A percentile compares a stretch with the other conserved stretches of the same genome.
These are phyloP conservation scores for Protonibea diacanthus DNA, from an alignment of 2,797 vertebrate genomes.

Conservation along the genomic window DNA sequence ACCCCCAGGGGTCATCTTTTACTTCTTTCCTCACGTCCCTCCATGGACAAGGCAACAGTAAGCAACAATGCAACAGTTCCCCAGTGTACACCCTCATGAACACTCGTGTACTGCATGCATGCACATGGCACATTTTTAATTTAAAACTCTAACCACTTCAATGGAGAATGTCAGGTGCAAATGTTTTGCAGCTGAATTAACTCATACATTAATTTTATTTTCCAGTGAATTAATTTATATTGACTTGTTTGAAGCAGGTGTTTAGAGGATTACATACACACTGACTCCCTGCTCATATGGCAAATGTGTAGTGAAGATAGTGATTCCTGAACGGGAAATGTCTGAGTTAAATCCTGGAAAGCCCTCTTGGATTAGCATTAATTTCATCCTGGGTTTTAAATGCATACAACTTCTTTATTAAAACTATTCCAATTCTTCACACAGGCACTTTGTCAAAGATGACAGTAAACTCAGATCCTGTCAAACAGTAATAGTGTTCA, in stretches of 20 bases:
- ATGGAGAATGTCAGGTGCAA: conserved; percentile 25
- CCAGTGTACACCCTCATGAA: background rate
- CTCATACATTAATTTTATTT: conserved; percentile 34
- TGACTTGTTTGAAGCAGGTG: conserved; percentile 39
- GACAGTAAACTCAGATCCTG: conserved; percentile 4
- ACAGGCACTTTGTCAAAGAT: background rate
- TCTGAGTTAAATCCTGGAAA: conserved; percentile 1
- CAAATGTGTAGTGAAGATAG: conserved; percentile 1
- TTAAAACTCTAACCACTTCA: conserved; percentile 26
- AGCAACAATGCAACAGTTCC: background rate
- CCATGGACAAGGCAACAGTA: conserved; percentile 6
- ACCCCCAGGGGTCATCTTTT: conserved; percentile 43
- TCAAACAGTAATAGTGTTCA: conserved; percentile 1
- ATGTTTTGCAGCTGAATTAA: conserved; percentile 29
- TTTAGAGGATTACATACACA: conserved; percentile 34
- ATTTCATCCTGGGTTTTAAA: conserved; percentile 11
- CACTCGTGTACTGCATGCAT: background rate
- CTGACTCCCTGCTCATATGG: conserved; percentile 9
- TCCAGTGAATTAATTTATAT: background rate
- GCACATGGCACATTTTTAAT: conserved; percentile 5
- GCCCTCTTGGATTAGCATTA: background rate
- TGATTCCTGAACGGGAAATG: background rate
- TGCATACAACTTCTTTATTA: background rate
- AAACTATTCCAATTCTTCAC: background rate
- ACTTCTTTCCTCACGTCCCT: conserved; percentile 10